phyloP scores from a whole-genome alignment of 2,888 invertebrate species.

The Sarcophaga subvicina region DNA sequence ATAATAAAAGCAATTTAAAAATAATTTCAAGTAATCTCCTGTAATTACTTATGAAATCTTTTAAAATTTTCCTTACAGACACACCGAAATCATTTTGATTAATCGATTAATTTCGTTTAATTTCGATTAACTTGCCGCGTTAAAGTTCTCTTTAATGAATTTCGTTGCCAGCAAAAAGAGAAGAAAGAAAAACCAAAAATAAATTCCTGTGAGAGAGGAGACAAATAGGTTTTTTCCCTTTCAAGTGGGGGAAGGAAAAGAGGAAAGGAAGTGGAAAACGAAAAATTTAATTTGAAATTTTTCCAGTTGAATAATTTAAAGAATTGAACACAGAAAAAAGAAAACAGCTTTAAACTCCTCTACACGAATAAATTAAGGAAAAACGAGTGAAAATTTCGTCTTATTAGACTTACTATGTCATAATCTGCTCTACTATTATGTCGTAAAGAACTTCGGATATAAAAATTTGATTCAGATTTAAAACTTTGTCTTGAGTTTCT shows the following conservation, averaged over 20 bases:
- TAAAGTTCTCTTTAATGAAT: slow-evolving; percentile 12
- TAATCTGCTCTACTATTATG: too few species aligned
- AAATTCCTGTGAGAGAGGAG: not conserved
- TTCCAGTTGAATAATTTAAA: slow-evolving; percentile 34
- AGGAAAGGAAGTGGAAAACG: not conserved
- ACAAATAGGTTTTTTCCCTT: too few species aligned
- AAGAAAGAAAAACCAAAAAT: not conserved
- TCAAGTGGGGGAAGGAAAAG: not conserved
- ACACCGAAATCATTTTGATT: slow-evolving; percentile 4
- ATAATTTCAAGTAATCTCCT: not conserved
- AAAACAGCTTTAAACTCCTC: not conserved
- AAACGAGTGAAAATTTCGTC: too few species aligned
- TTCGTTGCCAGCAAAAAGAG: not conserved
- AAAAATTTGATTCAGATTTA: too few species aligned
- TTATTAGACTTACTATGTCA: too few species aligned
- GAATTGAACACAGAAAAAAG: slow-evolving; percentile 1
- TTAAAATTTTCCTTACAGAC: not conserved
- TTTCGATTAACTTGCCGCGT: not conserved
- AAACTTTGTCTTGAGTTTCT: too few species aligned
- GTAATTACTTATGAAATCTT: not conserved
- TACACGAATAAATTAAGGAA: too few species aligned
- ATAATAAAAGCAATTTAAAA: not conserved
- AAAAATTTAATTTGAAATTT: slow-evolving; percentile 27
- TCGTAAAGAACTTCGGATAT: too few species aligned
- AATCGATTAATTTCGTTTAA: slow-evolving; percentile 7